A percentile compares a stretch with the other conserved stretches of the same genome.
Conservation (phyloP, 2,888 invertebrate species). For the Tachina grossa region DNA sequence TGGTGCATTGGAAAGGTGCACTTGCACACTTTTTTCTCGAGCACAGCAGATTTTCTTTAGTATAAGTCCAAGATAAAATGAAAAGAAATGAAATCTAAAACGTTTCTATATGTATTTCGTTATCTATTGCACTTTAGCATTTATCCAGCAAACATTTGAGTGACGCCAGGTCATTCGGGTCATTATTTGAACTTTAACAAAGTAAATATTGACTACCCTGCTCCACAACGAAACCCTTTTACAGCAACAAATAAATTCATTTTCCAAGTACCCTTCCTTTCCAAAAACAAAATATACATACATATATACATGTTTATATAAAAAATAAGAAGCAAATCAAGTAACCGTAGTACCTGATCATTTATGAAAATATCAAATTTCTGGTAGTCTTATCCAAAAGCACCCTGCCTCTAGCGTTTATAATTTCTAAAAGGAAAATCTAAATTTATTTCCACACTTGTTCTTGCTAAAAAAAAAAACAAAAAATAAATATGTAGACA, state of each 20-base stretch:
- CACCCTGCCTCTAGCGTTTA: conserved; percentile 24
- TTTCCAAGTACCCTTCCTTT: conserved; percentile 3
- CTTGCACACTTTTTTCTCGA: too few species aligned
- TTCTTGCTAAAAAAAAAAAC: conserved; percentile 25
- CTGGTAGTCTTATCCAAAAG: conserved; percentile 9
- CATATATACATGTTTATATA: too few species aligned
- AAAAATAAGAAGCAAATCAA: conserved; percentile 4
- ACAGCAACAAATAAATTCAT: conserved; percentile 26
- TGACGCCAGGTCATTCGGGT: conserved; percentile 15
- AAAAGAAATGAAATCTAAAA: too few species aligned
- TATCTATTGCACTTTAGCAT: too few species aligned
- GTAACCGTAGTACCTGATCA: conserved; percentile 63
- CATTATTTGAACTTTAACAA: conserved; percentile 25
- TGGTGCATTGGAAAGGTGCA: too few species aligned
- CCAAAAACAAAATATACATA: neutral
- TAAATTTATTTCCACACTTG: conserved; percentile 47
- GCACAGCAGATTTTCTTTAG: too few species aligned
- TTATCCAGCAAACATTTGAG: too few species aligned
- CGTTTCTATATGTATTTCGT: too few species aligned
- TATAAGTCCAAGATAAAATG: too few species aligned
- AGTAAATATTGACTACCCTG: conserved; percentile 6
- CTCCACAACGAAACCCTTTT: conserved; percentile 38
- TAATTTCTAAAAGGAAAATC: conserved; percentile 16
- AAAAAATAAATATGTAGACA: neutral
- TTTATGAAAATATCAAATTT: conserved; percentile 65